A percentile compares a stretch with the other conserved stretches of the same genome.
Conservation (phyloP, 2,113 vertebrate species). For the Myocastor coypus region DNA sequence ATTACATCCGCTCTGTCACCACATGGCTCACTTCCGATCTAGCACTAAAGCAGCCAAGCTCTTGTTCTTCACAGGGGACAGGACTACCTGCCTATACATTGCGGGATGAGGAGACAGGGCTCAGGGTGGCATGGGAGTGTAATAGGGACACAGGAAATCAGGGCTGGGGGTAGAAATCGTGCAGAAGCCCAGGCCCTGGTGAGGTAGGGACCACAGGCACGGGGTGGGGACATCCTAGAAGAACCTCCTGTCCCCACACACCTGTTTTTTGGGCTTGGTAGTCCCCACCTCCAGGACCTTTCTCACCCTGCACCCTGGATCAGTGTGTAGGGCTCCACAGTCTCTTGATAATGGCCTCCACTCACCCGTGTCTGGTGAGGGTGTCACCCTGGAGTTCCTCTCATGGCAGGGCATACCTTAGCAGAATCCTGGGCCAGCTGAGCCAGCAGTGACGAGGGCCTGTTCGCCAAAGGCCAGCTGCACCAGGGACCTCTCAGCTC, state of each 20-base stretch:
- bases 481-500: not conserved
- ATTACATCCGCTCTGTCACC: not conserved
- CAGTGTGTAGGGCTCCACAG: not conserved
- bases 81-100: no score
- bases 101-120: accelerated
- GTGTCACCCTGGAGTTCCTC: not conserved
- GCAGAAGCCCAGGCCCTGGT: not conserved
- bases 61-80: not conserved
- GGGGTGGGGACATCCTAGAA: not conserved
- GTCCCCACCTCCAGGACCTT: not conserved
- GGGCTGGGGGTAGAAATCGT: not conserved
- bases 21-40: not conserved
- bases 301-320: not conserved
- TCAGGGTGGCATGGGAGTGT: not conserved
- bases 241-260: not conserved
- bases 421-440: not conserved
- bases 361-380: not conserved
- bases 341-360: not conserved
- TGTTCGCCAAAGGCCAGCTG: not conserved
- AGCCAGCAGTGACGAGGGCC: not conserved
- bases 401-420: not conserved
- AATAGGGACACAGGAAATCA: accelerated
- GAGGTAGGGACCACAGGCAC: no score
- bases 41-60: not conserved
- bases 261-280: not conserved